phyloP scores from a whole-genome alignment of 2,113 vertebrate genomes.

The Leiothrix lutea region DNA sequence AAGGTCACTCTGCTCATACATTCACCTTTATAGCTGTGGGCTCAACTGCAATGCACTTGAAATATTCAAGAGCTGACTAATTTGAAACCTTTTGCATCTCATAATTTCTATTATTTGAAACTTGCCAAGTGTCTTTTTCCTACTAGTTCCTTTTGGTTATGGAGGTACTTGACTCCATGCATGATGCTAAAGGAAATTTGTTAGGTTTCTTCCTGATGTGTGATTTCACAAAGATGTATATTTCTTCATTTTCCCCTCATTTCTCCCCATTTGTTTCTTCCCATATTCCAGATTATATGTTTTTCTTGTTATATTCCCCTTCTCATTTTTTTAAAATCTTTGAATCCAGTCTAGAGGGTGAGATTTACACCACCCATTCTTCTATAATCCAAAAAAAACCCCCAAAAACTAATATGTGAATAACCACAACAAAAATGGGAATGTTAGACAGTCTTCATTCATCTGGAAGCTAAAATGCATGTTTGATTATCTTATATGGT shows the following conservation, averaged over 20 bases:
- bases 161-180: neutral
- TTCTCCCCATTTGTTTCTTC: neutral
- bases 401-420: neutral
- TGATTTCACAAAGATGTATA: neutral
- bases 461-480: neutral
- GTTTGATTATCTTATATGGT: neutral
- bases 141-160: neutral
- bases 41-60: neutral
- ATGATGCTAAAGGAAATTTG: neutral
- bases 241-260: neutral
- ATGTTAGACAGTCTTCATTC: neutral
- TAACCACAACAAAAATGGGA: neutral
- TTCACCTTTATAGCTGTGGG: neutral
- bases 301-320: neutral
- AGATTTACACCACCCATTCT: neutral
- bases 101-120: neutral
- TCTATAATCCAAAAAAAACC: neutral
- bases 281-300: neutral
- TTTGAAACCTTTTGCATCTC: neutral
- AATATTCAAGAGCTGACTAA: neutral
- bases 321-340: neutral
- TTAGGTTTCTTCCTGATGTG: neutral
- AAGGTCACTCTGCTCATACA: neutral
- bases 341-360: neutral
- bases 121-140: neutral